Base-by-base conservation (phyloP, 1,140 invertebrate species). In the Drosophila tropicalis region DNA sequence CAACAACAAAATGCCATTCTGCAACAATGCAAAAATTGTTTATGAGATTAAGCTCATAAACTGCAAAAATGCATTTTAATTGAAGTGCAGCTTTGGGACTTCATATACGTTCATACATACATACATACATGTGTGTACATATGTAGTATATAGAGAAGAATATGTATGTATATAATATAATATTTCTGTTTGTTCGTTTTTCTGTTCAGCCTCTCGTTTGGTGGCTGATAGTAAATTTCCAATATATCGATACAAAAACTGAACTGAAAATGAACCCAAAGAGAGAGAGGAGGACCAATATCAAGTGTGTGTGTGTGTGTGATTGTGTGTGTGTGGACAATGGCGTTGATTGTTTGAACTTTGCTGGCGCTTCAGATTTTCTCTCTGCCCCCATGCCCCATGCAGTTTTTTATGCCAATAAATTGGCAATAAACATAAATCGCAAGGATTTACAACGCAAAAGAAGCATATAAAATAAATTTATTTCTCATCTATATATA, bases 21-120 rank as follows among this genome's bases (percentile, higher is more conserved):
- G 76, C 78, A 86, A 90, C 85, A 90, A 90, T 90, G 63, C 86
- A 60, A 54, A 84, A 90, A 90, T 90, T 90, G 85, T 90, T 90
- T 90, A 90, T 85, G 85, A 90, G 85, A 90, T 90, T 90, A 82
- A 90, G 76, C 87, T 74, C 86, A 81, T 90, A 90, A 90, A 90
- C 66, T 90, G 87, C 36, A 76, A 90, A 90, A 90, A 90, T 90
- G 87, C 86, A 90, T 90, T 90, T 90, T 90, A 90, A 90, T 90
- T 90, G 86, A 90, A 90, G 86, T 90, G 87, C 79, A 90, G 87
- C 86, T 87, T 83, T 86, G 86, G 86, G 86, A 90, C 80, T 86
- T 87, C 70, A 87, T 51, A 51, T 47, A 44, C 3, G 3, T 3
- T 3, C 25, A 5, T 29, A 29, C 29, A 1, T 29, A 29, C 29